These are phyloP conservation scores for Butorides virescens DNA, from an alignment of 2,113 vertebrate species.

Conservation along the genomic window DNA sequence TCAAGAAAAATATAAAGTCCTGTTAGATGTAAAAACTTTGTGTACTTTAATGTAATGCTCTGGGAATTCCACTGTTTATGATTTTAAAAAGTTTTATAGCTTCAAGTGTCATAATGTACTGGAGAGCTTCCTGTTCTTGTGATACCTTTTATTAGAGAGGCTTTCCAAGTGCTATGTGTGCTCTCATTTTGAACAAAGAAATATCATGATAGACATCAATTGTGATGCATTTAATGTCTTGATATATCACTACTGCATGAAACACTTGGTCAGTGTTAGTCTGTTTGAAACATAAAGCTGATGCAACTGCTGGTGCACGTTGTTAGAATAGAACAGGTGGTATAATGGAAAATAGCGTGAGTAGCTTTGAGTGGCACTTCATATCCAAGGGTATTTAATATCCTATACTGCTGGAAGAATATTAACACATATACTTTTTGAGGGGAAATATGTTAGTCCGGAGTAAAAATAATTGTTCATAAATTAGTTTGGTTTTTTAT, in stretches of 20 bases:
- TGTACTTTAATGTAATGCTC: not conserved
- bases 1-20: not conserved
- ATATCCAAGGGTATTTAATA: not conserved
- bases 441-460: slow-evolving; percentile 13
- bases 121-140: not conserved
- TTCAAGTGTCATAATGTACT: not conserved
- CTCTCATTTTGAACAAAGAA: not conserved
- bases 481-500: slow-evolving; percentile 7
- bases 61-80: not conserved
- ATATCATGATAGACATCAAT: not conserved
- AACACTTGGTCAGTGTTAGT: not conserved
- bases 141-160: not conserved
- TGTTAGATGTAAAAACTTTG: not conserved
- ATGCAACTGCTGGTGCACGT: not conserved
- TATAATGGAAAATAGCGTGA: not conserved
- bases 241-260: not conserved
- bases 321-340: not conserved
- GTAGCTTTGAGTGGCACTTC: slow-evolving; percentile 19
- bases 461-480: slow-evolving; percentile 49
- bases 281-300: not conserved
- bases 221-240: slow-evolving; percentile 25
- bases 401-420: not conserved
- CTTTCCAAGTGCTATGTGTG: not conserved
- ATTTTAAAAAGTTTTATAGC: not conserved
- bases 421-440: not conserved